Evolutionary conservation across 2,113 vertebrate species (phyloP).

Genomic region (Capreolus pygargus): DNA sequence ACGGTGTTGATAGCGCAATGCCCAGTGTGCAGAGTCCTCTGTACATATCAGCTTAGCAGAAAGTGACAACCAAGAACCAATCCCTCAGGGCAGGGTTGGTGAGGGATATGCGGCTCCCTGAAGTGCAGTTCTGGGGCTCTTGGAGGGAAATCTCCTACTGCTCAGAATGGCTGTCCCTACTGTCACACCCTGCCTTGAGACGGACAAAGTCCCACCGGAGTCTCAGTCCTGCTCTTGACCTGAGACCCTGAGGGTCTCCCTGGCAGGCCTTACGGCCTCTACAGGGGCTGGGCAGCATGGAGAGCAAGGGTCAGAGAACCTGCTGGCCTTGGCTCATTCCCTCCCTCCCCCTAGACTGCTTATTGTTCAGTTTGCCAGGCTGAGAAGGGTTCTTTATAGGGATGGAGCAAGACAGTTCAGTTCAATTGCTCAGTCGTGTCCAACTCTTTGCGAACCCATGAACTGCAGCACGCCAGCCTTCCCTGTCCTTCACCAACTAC

Average conservation of each 20-base stretch:
- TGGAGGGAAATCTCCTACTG: background rate
- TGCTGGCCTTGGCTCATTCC: too few relatives aligned
- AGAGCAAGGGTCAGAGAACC: fast-evolving
- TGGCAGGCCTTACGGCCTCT: background rate
- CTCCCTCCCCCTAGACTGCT: background rate
- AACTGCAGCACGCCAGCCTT: background rate
- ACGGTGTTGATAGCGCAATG: background rate
- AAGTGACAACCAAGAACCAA: background rate
- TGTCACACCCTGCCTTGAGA: background rate
- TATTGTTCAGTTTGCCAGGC: background rate
- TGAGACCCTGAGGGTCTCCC: background rate
- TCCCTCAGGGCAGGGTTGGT: fast-evolving
- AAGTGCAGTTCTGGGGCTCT: too few relatives aligned
- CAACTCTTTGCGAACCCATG: background rate
- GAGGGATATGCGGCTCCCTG: background rate
- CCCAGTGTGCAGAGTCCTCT: background rate
- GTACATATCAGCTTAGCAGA: background rate
- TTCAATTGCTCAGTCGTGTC: background rate
- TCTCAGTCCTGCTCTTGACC: background rate
- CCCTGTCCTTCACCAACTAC: background rate
- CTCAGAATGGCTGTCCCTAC: background rate
- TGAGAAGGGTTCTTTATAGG: background rate
- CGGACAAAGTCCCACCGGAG: background rate
- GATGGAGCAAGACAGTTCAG: background rate
- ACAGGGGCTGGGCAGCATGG: background rate